phyloP scores from a whole-genome alignment of 2,797 vertebrate genomes.

The Perodicticus potto region DNA sequence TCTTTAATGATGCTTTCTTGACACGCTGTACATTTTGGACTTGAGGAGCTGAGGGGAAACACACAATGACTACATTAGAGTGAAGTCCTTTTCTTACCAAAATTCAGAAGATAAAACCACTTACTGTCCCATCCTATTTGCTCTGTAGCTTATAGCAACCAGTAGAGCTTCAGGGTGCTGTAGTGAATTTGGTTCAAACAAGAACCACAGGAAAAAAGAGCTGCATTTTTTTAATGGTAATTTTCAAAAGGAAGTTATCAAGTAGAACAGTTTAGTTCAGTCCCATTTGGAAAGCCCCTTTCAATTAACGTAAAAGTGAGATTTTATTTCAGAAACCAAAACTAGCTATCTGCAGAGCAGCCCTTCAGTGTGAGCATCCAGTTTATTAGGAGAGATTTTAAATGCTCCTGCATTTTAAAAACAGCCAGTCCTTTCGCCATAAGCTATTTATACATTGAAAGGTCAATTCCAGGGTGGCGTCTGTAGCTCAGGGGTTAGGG shows the following conservation, averaged over 20 bases:
- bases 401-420: not conserved
- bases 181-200: not conserved
- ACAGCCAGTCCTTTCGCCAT: too few relatives aligned
- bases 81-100: not conserved
- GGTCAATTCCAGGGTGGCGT: too few relatives aligned
- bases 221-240: not conserved
- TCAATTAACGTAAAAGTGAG: slow-evolving; percentile 29
- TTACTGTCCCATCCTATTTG: fast-evolving
- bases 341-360: not conserved
- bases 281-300: slow-evolving; percentile 35
- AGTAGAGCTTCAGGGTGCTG: not conserved
- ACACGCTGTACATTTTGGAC: slow-evolving; percentile 90
- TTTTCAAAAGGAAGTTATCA: slow-evolving; percentile 49
- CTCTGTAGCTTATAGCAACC: fast-evolving
- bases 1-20: slow-evolving; percentile 90
- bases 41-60: slow-evolving; percentile 85
- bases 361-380: fast-evolving
- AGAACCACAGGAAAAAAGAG: not conserved
- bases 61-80: slow-evolving; percentile 21
- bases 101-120: not conserved
- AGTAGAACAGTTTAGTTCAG: not conserved
- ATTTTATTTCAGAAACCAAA: slow-evolving; percentile 28
- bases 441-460: not conserved
- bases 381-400: not conserved
- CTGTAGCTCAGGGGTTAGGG: too few relatives aligned